Base-by-base conservation (phyloP, 2,113 vertebrate species). In the Leptosomus discolor region DNA sequence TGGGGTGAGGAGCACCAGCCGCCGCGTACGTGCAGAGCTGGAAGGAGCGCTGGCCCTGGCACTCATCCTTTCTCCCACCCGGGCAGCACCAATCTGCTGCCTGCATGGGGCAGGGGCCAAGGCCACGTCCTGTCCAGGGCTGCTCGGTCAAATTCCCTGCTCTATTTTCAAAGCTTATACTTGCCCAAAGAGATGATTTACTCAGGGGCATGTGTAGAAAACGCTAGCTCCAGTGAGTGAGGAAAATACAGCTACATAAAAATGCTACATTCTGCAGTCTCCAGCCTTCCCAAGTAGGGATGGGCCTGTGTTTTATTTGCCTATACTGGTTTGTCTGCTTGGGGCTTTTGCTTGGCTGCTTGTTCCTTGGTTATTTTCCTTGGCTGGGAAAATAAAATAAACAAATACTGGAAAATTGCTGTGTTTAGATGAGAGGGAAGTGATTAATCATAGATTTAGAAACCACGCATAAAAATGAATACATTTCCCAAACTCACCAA, bases 1-100 rank as follows among this genome's bases (percentile, higher is more conserved):
- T 18, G 16, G 27, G 16, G 5, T 27, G 26, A 57, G 54, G 54
- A 76, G 29, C n/a, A 60, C 13, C 12, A 78, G n/a, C 22, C 23
- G 5, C 9, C 2, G 1, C 0, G 0, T 7, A 4, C 1, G 9
- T 10, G 24, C 23, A 54, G 65, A 68, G 45, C 29, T 76, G 67
- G 51, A 24, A 9, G 5, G 8, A 34, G 21, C 3, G 1, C 21
- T 9, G 15, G 9, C 8, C 36, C 29, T 3, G 3, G 4, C 8
- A 27, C 41, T 46, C 9, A 1, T 14, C 12, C 11, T 22, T 48
- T n/a, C n/a, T 68, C 20, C 48, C 3, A 1, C 1, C 3, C 1
- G 4, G 51, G 53, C 54, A 90, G 50, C 39, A 30, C 9, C 30
- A 54, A 34, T 61, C 51, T 46, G 22, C 8, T 69, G 37, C 43